Evolutionary conservation across 1,140 invertebrate species (phyloP), one percentile per base, ranked within the genome.

Genomic region (Cataglyphis hispanica): DNA sequence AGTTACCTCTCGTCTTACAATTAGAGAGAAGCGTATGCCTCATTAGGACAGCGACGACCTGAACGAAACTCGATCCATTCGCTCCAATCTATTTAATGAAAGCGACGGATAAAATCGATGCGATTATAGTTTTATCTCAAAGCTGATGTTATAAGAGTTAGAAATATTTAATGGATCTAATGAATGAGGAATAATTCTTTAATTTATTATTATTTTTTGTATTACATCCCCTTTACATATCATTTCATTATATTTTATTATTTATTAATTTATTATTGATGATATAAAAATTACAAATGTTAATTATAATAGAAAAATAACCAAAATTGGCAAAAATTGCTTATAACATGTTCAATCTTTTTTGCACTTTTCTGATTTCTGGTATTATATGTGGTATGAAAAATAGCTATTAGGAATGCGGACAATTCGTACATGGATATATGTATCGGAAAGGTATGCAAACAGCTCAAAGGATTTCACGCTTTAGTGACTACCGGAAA

Each of bases 81-180:
- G 61, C 27, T 81, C 19, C 70, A 70, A 83, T 83, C 53, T 83
- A 43, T 61, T 83, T 83, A 83, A 83, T 72, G 78, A 83, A 83
- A 83, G 67, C 27, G 53, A 27, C 53, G 2, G 43, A 8, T 19
- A 69, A 50, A 80, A 70, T 43, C 34, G 13, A 81, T 19, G 60
- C 34, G 25, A 25, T 58, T 34, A 1, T 56, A 34, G 2, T n/a
- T 46, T 72, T 31, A 27, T 46, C 37, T 43, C 22, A 13, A 72
- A 60, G 19, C n/a, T 31, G 19, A 34, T 66, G 37, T 56, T 16
- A 31, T 34, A 31, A 64, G 22, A 19, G 8, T 53, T 67, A 80
- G 22, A n/a, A 76, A 43, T 40, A 56, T n/a, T 25, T 19, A 13
- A 53, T 19, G 31, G 1, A 66, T 67, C 3, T n/a, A n/a, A n/a